These are phyloP conservation scores for Leucoraja ocellata DNA, from an alignment of 2,797 vertebrate species.

Conservation along the genomic window DNA sequence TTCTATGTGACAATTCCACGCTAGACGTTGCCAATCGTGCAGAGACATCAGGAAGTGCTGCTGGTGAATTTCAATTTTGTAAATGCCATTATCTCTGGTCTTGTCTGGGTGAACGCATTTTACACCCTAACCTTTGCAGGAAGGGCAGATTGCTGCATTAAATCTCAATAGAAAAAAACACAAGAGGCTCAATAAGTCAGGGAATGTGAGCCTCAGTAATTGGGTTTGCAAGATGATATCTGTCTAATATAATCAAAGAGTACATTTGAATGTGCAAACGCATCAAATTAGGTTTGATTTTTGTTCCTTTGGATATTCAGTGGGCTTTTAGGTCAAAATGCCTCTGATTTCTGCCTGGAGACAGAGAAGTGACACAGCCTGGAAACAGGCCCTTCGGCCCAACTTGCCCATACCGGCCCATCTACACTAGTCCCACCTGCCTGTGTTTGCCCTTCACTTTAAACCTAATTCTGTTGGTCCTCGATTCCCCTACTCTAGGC, in stretches of 20 bases:
- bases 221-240: not conserved
- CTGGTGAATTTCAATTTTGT: not conserved
- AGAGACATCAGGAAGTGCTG: not conserved
- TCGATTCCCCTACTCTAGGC: no score
- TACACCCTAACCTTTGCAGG: not conserved
- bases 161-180: not conserved
- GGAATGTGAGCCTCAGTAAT: not conserved
- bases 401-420: no score
- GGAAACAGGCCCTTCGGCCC: no score
- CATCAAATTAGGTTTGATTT: not conserved
- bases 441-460: no score
- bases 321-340: not conserved
- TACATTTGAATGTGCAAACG: no score
- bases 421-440: no score
- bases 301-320: not conserved
- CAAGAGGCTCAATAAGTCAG: not conserved
- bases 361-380: no score
- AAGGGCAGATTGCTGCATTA: not conserved
- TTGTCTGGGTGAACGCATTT: not conserved
- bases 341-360: not conserved
- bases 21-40: not conserved
- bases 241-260: not conserved
- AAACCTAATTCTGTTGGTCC: no score
- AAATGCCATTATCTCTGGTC: not conserved
- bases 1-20: not conserved